phyloP scores from a whole-genome alignment of 2,888 invertebrate genomes.

The Zootermopsis nevadensis region DNA sequence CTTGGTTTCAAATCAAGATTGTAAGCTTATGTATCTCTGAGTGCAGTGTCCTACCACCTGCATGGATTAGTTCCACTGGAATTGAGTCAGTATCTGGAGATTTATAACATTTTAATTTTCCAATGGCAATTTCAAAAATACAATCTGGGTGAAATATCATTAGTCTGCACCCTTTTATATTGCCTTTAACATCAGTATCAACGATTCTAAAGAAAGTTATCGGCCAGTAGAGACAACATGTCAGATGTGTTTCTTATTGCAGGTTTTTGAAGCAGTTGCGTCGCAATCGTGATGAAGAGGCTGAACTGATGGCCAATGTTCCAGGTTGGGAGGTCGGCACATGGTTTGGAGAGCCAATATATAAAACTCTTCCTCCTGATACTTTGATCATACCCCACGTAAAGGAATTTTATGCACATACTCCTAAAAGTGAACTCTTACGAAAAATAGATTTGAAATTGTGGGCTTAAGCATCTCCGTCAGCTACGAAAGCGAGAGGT shows the following conservation, averaged over 20 bases:
- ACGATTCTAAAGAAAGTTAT: conserved; percentile 31
- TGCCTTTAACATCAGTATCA: background rate
- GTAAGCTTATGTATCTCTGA: no score
- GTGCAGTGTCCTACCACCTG: no score
- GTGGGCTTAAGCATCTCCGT: conserved; percentile 64
- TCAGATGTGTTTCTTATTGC: conserved; percentile 52
- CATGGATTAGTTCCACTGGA: no score
- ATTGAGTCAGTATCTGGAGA: no score
- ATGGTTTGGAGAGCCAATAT: conserved; percentile 86
- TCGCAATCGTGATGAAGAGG: conserved; percentile 85
- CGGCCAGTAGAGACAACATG: background rate
- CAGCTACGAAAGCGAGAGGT: background rate
- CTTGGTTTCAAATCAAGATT: no score
- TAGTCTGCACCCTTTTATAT: no score
- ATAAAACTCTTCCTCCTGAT: conserved; percentile 74
- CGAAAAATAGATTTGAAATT: conserved; percentile 68
- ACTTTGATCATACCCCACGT: conserved; percentile 72
- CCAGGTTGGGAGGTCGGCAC: conserved; percentile 94
- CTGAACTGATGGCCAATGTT: conserved; percentile 88
- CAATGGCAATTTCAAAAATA: no score
- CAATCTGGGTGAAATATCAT: no score
- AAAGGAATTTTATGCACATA: conserved; percentile 80
- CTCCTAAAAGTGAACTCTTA: conserved; percentile 66
- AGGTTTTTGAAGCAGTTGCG: conserved; percentile 80
- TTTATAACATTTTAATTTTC: no score